Evolutionary conservation across 2,113 vertebrate species (phyloP).

Genomic region (Alectura lathami): DNA sequence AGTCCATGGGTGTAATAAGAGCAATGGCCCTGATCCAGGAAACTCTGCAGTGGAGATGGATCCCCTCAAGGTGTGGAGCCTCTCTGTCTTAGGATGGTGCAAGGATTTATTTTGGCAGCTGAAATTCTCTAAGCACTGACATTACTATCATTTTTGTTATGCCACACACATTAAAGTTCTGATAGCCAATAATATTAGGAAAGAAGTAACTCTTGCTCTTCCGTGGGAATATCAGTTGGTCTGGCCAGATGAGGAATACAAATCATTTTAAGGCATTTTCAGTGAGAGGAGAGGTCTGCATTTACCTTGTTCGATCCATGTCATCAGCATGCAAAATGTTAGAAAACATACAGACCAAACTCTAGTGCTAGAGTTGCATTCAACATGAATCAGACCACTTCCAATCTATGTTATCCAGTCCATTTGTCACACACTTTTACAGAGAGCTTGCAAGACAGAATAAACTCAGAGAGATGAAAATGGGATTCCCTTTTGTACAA

Average conservation of each 20-base stretch:
- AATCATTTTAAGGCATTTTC: not conserved
- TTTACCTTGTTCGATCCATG: not conserved
- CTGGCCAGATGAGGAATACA: not conserved
- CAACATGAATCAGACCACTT: rapidly evolving
- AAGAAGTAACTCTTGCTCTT: not conserved
- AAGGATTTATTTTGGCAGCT: conserved; percentile 40
- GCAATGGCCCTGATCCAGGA: conserved; percentile 35
- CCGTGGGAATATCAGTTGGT: not conserved
- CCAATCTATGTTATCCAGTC: not conserved
- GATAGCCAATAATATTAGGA: not conserved
- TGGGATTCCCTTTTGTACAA: not conserved
- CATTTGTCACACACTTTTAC: not conserved
- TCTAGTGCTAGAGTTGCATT: not conserved
- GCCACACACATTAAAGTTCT: not conserved
- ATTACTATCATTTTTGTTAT: not conserved
- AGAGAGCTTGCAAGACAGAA: not conserved
- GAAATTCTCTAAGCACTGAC: not conserved
- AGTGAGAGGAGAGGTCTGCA: not conserved
- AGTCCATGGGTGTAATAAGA: conserved; percentile 37
- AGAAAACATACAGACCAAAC: not conserved
- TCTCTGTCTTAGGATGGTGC: not conserved
- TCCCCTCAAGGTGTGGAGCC: not conserved
- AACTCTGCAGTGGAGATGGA: not conserved
- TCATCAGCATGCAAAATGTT: not conserved
- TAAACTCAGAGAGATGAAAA: not conserved